These are phyloP conservation scores for rat (Rattus norvegicus) DNA, from an alignment of 2,113 vertebrate genomes.

Conservation along the genomic window GRCr8 NC_086031.1:43445001-43445500, in stretches of 20 bases:
- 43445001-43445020: neutral
- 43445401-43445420: conserved; percentile 89
- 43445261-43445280: conserved; percentile 82
- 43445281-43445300: conserved; percentile 83
- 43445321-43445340: conserved; percentile 87
- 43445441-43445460: conserved; percentile 84
- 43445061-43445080: no score
- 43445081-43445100: neutral
- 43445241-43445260: conserved; percentile 76
- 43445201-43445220: conserved; percentile 68
- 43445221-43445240: conserved; percentile 73
- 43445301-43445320: conserved; percentile 89
- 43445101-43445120: neutral
- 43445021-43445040: neutral
- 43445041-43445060: neutral
- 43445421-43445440: conserved; percentile 90
- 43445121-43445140: neutral
- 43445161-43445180: neutral
- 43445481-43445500: conserved; percentile 71
- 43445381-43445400: conserved; percentile 87
- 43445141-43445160: neutral
- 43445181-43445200: conserved; percentile 35
- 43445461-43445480: conserved; percentile 74
- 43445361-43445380: conserved; percentile 87
- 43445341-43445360: conserved; percentile 88